Evolutionary conservation across 2,113 vertebrate species (phyloP), one percentile per base, ranked within the genome.

Genomic region (Coptodon rendalli): DNA sequence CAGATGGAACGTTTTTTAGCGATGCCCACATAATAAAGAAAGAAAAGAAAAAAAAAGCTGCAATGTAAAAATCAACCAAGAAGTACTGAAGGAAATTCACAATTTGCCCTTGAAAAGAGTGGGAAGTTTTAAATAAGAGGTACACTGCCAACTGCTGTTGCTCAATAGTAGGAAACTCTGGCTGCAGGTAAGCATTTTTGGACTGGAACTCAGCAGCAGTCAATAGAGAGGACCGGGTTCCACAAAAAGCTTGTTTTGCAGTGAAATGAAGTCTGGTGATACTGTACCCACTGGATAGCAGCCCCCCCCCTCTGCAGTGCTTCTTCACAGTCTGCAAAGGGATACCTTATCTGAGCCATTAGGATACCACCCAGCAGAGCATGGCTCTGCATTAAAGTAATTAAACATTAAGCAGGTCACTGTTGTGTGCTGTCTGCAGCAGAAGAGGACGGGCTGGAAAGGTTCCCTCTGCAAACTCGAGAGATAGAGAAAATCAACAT

Each of bases 391-490:
- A 92, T 90, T 94, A 92, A 85, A 89, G 86, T 84, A 82, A 95
- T 95, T 93, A 95, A 95, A 95, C 93, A 95, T 95, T 94, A 91
- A 95, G 48, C 87, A 95, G 90, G 85, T 87, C 89, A 89, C 91
- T 93, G 80, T 84, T 88, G 84, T 91, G 86, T 80, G 80, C 86
- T 80, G 50, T 90, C 61, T 88, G 81, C 86, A 87, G 16, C 27
- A 68, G 34, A 81, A 85, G 27, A 43, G 27, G 50, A 45, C 80
- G 22, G 27, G 24, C 43, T 90, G 34, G 71, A n/a, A 48, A 19
- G 14, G 24, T 0, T 76, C 71, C 24, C 71, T 76, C 71, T 50
- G 24, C 4, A 19, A 48, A 50, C 48, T 53, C 5, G 9, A 86
- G 52, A 45, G 36, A 66, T 6, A 76, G 14, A 12, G 43, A 50